phyloP scores from a whole-genome alignment of 2,797 vertebrate genomes.

The Notamacropus eugenii region DNA sequence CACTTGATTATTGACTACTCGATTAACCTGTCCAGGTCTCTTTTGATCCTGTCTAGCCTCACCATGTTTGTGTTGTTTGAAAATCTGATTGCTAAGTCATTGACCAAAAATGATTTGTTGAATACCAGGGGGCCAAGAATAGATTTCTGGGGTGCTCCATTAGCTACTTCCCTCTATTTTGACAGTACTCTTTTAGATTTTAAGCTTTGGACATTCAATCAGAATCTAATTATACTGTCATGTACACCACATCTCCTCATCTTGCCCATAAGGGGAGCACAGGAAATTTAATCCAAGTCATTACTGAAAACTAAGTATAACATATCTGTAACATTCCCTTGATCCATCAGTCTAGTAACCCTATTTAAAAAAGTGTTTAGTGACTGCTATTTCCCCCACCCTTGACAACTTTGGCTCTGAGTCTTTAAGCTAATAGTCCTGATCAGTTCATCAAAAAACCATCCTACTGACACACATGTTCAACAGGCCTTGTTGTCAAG shows the following conservation, averaged over 20 bases:
- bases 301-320: not conserved
- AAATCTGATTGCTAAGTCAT: not conserved
- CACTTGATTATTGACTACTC: not conserved
- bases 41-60: not conserved
- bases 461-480: not conserved
- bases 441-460: not conserved
- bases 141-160: not conserved
- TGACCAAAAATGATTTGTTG: not conserved
- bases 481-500: not conserved
- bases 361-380: not conserved
- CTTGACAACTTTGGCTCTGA: conserved; percentile 32
- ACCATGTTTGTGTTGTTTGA: not conserved
- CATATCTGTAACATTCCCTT: not conserved
- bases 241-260: not conserved
- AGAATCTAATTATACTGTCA: not conserved
- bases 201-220: not conserved
- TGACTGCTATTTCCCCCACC: conserved; percentile 17
- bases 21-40: not conserved
- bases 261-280: not conserved
- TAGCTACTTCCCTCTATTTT: not conserved
- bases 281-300: not conserved
- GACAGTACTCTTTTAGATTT: not conserved
- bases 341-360: not conserved
- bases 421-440: not conserved
- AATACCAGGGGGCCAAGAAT: not conserved